Conservation (phyloP, 2,113 vertebrate species). For the Microcebus murinus region DNA sequence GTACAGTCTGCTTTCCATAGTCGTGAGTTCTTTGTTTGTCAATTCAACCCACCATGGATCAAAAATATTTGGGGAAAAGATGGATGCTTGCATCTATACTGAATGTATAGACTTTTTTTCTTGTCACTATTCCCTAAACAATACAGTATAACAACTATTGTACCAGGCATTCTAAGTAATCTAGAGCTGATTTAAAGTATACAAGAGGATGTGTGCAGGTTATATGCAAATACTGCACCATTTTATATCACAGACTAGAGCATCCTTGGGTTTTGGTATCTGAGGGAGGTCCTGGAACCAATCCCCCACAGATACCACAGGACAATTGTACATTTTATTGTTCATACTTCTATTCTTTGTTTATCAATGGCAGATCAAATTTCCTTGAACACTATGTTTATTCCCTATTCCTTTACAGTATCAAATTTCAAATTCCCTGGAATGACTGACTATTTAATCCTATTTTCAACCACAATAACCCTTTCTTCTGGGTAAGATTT, state of each 20-base stretch:
- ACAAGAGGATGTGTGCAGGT: neutral
- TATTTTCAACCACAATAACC: conserved; percentile 12
- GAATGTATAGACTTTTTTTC: neutral
- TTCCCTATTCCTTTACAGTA: neutral
- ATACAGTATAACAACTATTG: neutral
- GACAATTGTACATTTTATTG: neutral
- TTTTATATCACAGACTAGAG: neutral
- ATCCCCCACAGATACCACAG: neutral
- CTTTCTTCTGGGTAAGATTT: neutral
- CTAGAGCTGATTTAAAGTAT: neutral
- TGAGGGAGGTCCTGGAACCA: neutral
- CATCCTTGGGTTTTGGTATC: neutral
- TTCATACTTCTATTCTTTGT: neutral
- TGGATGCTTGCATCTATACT: neutral
- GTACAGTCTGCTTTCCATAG: neutral
- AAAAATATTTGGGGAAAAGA: neutral
- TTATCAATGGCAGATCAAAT: conserved; percentile 26
- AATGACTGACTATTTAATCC: neutral
- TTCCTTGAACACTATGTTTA: neutral
- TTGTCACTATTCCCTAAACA: neutral
- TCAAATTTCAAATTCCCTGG: conserved; percentile 6
- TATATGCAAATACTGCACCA: neutral
- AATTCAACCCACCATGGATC: neutral
- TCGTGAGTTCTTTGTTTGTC: neutral
- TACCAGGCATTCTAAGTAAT: neutral